Percentiles rank a stretch among this genome's conserved stretches.
Conservation (phyloP, 2,113 vertebrate genomes). For the Falco punctatus region DNA sequence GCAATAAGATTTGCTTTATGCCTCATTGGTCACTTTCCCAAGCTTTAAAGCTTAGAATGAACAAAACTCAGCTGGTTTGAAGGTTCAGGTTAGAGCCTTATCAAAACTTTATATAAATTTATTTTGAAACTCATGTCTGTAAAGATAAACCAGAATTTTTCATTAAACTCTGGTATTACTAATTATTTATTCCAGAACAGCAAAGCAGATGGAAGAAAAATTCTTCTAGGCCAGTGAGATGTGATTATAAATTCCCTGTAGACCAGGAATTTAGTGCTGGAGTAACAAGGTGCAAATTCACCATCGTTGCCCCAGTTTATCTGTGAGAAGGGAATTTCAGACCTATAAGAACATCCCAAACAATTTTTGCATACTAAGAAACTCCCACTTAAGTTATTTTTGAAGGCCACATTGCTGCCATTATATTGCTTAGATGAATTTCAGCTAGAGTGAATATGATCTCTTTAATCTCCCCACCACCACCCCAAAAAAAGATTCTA, state of each 20-base stretch:
- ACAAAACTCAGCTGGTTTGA: not conserved
- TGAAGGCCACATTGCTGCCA: not conserved
- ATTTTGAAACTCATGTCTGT: not conserved
- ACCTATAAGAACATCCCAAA: not conserved
- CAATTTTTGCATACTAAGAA: not conserved
- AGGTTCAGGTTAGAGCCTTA: not conserved
- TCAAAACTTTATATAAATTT: slow-evolving; percentile 7
- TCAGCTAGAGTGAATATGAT: not conserved
- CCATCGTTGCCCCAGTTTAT: not conserved
- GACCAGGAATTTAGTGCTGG: not conserved
- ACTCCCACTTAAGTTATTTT: not conserved
- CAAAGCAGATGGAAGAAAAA: not conserved
- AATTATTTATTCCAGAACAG: not conserved
- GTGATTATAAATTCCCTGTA: not conserved
- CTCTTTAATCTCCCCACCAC: not conserved
- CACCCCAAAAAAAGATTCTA: fast-evolving
- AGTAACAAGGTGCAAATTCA: not conserved
- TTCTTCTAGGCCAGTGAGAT: not conserved
- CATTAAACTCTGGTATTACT: not conserved
- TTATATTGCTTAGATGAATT: not conserved
- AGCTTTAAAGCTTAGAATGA: slow-evolving; percentile 56
- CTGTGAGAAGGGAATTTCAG: not conserved
- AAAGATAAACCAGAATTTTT: not conserved
- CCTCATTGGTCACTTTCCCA: slow-evolving; percentile 62
- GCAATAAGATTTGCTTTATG: slow-evolving; percentile 74